A percentile compares a stretch with the other conserved stretches of the same genome.
phyloP scores from a whole-genome alignment of 2,888 invertebrate species.

The Xestia sexstrigata region DNA sequence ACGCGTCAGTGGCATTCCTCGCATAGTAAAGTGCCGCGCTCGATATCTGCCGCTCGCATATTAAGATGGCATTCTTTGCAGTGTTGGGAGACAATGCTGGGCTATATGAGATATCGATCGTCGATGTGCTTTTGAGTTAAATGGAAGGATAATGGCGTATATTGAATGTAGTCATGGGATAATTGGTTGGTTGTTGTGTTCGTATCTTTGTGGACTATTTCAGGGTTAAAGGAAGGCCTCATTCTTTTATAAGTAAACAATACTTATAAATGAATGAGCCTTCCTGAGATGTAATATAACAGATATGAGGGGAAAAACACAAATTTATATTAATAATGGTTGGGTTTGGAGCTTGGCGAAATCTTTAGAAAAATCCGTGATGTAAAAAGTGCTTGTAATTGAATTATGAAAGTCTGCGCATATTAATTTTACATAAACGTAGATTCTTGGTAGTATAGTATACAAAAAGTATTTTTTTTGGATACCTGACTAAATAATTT shows the following conservation, averaged over 20 bases:
- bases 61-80: slow-evolving; percentile 63
- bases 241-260: background rate
- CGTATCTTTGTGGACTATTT: slow-evolving; percentile 6
- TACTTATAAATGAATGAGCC: too few relatives aligned
- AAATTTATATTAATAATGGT: background rate
- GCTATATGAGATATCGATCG: slow-evolving; percentile 63
- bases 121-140: slow-evolving; percentile 60
- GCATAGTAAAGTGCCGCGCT: slow-evolving; percentile 70
- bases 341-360: background rate
- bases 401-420: background rate
- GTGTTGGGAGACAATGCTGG: slow-evolving; percentile 53
- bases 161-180: slow-evolving; percentile 14
- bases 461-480: too few relatives aligned
- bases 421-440: background rate
- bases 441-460: background rate
- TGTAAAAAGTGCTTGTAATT: background rate
- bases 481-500: background rate
- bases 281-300: background rate
- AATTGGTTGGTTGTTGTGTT: slow-evolving; percentile 16
- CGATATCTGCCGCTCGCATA: slow-evolving; percentile 64
- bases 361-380: background rate
- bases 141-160: slow-evolving; percentile 57
- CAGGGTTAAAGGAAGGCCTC: background rate
- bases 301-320: background rate
- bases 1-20: slow-evolving; percentile 76